phyloP scores from a whole-genome alignment of 1,140 invertebrate genomes.

The Drosophila kohkoa region DNA sequence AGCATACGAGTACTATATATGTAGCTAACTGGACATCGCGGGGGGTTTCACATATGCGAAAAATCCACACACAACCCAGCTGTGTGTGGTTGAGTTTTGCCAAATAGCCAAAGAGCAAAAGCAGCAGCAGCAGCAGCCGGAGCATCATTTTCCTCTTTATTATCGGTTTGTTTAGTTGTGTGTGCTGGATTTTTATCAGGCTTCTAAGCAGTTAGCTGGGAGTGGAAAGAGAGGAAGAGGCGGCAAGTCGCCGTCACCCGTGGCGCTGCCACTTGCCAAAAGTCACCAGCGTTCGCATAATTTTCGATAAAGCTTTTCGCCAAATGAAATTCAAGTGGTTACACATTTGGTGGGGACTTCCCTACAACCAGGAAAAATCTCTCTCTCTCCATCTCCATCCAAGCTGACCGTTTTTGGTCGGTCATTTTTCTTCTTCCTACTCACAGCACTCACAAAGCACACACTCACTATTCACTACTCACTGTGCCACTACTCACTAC shows the following conservation, averaged over 20 bases:
- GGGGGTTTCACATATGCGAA: constrained; percentile 79
- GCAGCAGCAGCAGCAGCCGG: not conserved
- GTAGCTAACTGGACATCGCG: constrained; percentile 50
- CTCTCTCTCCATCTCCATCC: constrained; percentile 4
- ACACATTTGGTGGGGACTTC: constrained; percentile 63
- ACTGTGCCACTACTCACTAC: constrained; percentile 12
- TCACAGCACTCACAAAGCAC: not conserved
- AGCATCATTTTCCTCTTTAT: constrained; percentile 81
- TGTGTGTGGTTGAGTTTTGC: constrained; percentile 5
- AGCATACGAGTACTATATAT: constrained; percentile 38
- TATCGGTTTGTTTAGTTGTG: constrained; percentile 77
- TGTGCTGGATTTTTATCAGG: constrained; percentile 80
- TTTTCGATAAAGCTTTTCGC: constrained; percentile 82
- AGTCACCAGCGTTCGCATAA: constrained; percentile 81
- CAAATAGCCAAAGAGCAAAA: not conserved
- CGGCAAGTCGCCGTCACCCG: constrained; percentile 45
- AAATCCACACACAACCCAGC: constrained; percentile 33
- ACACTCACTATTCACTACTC: constrained; percentile 7
- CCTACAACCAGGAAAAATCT: not conserved
- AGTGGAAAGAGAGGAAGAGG: not conserved
- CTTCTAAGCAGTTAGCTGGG: constrained; percentile 71
- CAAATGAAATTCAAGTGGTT: constrained; percentile 83
- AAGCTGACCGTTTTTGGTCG: constrained; percentile 32
- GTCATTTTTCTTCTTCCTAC: constrained; percentile 65
- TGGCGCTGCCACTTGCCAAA: constrained; percentile 77